Base-by-base conservation (phyloP, 1,140 invertebrate genomes). In the Pissodes strobi region DNA sequence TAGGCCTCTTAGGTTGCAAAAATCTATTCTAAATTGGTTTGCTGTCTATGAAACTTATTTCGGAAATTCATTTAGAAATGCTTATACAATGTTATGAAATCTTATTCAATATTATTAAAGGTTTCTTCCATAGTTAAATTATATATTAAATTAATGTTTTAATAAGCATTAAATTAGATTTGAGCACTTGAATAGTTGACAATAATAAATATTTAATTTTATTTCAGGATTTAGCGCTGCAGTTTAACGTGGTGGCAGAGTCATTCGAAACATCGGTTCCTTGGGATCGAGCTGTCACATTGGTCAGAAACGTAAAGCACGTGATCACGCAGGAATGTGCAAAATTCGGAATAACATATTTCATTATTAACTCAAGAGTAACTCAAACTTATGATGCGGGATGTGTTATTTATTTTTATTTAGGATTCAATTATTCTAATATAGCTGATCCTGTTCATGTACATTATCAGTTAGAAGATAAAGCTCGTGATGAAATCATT, bases 191-290 rank as follows among this genome's bases (percentile, higher is more conserved):
- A n/a, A n/a, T n/a, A n/a, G n/a, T n/a, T n/a, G n/a, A n/a, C n/a
- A n/a, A n/a, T n/a, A n/a, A n/a, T n/a, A n/a, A n/a, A n/a, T n/a
- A n/a, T n/a, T n/a, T n/a, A n/a, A n/a, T 34, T 48, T 19, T 63
- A 52, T 74, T 74, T 18, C 78, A 95, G 92, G 97, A 99, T 80
- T 80, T 98, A 38, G 96, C 87, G 0, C 83, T 98, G 46, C 90
- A 97, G 27, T 96, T 90, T 75, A 86, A 88, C 59, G 85, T 98
- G 37, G 87, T 99, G 8, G 90, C 94, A 0, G 97, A 99, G 79
- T 98, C 95, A 0, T 99, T 99, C 82, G 97, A 99, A 80, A 99
- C 97, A 0, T 98, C 96, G 0, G 94, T 97, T 13, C 90, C 96
- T 1, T 99, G 97, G 96, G 93, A 95, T 78, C 86, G 90, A 38